Evolutionary conservation across 2,888 invertebrate species (phyloP).

Genomic region (Nipponacmea schrenckii): DNA sequence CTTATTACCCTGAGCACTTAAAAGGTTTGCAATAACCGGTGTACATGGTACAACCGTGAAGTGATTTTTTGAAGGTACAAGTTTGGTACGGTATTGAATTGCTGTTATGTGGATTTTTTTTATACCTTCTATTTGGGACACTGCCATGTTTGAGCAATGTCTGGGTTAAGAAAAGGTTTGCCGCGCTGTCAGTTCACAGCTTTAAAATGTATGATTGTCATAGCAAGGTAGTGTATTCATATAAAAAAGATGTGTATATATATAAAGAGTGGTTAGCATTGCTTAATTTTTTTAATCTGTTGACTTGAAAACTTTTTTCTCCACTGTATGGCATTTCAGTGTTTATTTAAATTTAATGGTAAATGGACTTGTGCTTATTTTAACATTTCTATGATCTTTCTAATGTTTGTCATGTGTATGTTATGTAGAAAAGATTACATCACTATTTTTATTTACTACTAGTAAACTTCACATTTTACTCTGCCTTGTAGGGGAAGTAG

Average conservation of each 20-base stretch:
- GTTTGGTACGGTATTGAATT: neutral
- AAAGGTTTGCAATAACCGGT: neutral
- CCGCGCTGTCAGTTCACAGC: constrained; percentile 4
- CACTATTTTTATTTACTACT: constrained; percentile 9
- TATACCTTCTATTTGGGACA: neutral
- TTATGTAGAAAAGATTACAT: constrained; percentile 7
- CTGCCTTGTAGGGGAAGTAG: constrained; percentile 9
- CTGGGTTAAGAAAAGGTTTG: neutral
- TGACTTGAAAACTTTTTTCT: constrained; percentile 8
- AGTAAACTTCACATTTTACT: constrained; percentile 8
- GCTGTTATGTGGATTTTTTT: neutral
- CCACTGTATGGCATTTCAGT: constrained; percentile 5
- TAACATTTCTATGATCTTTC: constrained; percentile 9
- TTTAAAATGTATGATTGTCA: neutral
- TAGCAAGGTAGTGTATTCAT: constrained; percentile 6
- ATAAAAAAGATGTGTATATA: neutral
- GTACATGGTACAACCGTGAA: no score
- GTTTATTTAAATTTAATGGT: neutral
- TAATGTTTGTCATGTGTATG: constrained; percentile 9
- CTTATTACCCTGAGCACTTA: neutral
- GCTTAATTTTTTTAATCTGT: neutral
- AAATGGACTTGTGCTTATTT: constrained; percentile 8
- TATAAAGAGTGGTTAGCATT: neutral
- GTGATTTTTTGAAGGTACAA: no score
- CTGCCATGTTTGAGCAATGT: constrained; percentile 9